Percentiles rank a stretch among this genome's conserved stretches.
These are phyloP conservation scores for Python bivittatus DNA, from an alignment of 2,113 vertebrate genomes.

Conservation along the genomic window DNA sequence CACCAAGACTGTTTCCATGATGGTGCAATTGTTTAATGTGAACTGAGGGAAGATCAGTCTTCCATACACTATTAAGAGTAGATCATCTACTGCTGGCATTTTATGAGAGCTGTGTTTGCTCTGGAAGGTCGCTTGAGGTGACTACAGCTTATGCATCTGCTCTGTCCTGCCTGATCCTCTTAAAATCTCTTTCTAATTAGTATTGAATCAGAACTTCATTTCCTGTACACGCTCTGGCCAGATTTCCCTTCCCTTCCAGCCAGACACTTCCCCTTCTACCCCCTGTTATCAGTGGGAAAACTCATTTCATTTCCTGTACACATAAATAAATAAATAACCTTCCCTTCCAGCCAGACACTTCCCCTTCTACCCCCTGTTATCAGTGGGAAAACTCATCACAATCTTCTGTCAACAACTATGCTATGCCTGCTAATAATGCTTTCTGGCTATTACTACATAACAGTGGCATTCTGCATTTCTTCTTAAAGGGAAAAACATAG, in stretches of 20 bases:
- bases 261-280: no score
- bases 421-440: background rate
- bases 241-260: background rate
- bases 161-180: slow-evolving; percentile 27
- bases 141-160: background rate
- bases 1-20: background rate
- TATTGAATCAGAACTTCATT: slow-evolving; percentile 30
- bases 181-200: slow-evolving; percentile 25
- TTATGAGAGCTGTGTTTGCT: background rate
- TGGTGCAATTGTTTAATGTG: background rate
- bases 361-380: background rate
- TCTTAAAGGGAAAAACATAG: background rate
- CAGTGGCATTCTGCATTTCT: background rate
- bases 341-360: no score
- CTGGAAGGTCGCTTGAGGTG: slow-evolving; percentile 36
- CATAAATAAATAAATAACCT: no score
- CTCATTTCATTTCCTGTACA: no score
- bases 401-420: background rate
- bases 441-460: background rate
- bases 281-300: background rate
- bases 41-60: rapidly evolving
- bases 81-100: rapidly evolving
- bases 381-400: background rate
- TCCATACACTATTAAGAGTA: background rate
- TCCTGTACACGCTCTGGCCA: background rate